Evolutionary conservation across 1,140 invertebrate genomes (phyloP).

Genomic region (Hyles vespertilio): DNA sequence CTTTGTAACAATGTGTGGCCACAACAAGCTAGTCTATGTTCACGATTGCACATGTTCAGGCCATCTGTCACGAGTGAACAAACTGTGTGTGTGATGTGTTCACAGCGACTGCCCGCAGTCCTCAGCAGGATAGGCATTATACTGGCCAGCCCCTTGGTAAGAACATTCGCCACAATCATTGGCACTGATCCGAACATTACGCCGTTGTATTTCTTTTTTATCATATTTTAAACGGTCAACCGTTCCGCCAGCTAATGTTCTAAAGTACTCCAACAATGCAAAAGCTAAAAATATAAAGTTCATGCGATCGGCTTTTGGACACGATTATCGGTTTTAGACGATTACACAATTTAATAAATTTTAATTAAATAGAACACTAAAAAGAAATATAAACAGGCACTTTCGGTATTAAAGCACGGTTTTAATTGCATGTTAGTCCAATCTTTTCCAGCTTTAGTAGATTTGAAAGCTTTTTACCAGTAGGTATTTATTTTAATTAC

Average conservation of each 20-base stretch:
- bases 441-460: background rate
- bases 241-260: too few species aligned
- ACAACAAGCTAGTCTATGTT: slow-evolving; percentile 68
- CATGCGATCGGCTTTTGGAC: too few species aligned
- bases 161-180: slow-evolving; percentile 77
- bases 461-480: too few species aligned
- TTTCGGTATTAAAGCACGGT: background rate
- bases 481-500: too few species aligned
- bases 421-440: slow-evolving; percentile 7
- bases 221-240: too few species aligned
- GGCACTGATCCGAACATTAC: slow-evolving; percentile 55
- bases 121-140: slow-evolving; percentile 94
- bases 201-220: slow-evolving; percentile 55
- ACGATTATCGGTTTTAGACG: too few species aligned
- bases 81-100: slow-evolving; percentile 78
- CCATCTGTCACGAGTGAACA: slow-evolving; percentile 71
- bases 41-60: slow-evolving; percentile 62
- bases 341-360: too few species aligned
- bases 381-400: slow-evolving; percentile 6
- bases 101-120: slow-evolving; percentile 93
- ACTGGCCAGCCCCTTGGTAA: slow-evolving; percentile 95
- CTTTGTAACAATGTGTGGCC: slow-evolving; percentile 41
- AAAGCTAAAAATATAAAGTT: too few species aligned
- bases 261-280: too few species aligned
- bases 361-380: background rate